Evolutionary conservation across 1,140 invertebrate species (phyloP).

Genomic region (Coenobita brevimanus): DNA sequence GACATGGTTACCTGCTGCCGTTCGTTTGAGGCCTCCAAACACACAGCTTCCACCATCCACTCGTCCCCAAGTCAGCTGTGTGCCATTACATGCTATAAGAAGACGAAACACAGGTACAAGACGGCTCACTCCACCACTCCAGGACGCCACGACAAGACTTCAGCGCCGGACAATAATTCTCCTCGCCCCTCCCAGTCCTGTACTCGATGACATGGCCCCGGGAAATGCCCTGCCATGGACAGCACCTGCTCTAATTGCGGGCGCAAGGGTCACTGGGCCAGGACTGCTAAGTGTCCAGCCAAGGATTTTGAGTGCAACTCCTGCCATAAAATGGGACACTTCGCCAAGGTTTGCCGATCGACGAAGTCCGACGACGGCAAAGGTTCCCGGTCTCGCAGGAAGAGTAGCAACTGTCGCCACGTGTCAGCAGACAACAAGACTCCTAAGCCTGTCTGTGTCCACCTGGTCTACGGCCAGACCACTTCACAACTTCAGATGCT

Average conservation of each 20-base stretch:
- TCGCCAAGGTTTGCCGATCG: background rate
- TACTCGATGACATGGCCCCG: background rate
- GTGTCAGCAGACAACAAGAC: background rate
- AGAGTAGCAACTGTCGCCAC: background rate
- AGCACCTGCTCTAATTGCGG: background rate
- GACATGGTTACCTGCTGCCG: constrained; percentile 14
- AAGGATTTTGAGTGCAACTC: background rate
- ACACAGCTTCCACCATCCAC: constrained; percentile 9
- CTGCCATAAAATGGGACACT: background rate
- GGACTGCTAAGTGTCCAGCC: background rate
- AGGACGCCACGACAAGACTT: background rate
- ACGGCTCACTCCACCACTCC: background rate
- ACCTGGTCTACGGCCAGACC: background rate
- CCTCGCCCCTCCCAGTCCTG: background rate
- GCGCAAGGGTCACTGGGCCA: background rate
- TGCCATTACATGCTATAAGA: background rate
- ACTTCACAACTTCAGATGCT: too few relatives aligned
- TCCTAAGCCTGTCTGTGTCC: constrained; percentile 11
- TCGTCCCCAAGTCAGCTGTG: background rate
- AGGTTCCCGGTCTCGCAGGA: background rate
- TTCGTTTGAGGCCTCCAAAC: background rate
- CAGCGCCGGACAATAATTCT: background rate
- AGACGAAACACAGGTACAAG: background rate
- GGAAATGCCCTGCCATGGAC: background rate
- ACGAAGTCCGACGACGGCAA: background rate